phyloP scores from a whole-genome alignment of 1,140 invertebrate genomes.

The Ceratina japonica region DNA sequence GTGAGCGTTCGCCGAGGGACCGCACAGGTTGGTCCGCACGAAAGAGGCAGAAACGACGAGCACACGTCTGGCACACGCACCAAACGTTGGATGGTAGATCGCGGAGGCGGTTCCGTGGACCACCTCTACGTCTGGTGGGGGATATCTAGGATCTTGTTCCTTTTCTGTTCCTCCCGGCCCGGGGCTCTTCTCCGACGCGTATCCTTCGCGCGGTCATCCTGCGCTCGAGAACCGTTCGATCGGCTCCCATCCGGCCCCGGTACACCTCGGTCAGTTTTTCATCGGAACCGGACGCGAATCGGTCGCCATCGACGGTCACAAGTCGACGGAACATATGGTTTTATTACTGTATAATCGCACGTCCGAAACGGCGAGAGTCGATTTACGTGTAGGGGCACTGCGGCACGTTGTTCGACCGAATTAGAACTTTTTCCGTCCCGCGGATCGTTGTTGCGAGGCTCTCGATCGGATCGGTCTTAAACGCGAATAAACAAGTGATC shows the following conservation, averaged over 20 bases:
- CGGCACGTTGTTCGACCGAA: not conserved
- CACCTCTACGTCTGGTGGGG: slow-evolving; percentile 72
- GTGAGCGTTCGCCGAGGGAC: slow-evolving; percentile 42
- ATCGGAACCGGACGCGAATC: not conserved
- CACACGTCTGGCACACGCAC: slow-evolving; percentile 68
- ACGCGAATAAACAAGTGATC: too few species aligned
- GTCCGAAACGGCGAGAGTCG: too few species aligned
- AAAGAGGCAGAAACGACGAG: slow-evolving; percentile 63
- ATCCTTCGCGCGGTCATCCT: slow-evolving; percentile 4
- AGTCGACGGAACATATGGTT: too few species aligned
- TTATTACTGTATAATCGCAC: too few species aligned
- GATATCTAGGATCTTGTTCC: slow-evolving; percentile 68
- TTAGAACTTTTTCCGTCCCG: not conserved
- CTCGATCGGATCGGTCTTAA: too few species aligned
- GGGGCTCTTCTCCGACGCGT: not conserved
- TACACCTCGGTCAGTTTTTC: not conserved
- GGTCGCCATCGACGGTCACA: too few species aligned
- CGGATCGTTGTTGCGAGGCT: too few species aligned
- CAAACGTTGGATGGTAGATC: slow-evolving; percentile 65
- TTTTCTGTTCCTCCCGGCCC: slow-evolving; percentile 47
- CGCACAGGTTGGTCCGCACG: slow-evolving; percentile 68
- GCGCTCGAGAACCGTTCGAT: not conserved
- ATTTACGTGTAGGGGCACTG: too few species aligned
- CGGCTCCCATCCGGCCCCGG: not conserved
- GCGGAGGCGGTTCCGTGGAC: slow-evolving; percentile 75